Conservation (phyloP, 2,113 vertebrate species). For the Agapornis roseicollis region DNA sequence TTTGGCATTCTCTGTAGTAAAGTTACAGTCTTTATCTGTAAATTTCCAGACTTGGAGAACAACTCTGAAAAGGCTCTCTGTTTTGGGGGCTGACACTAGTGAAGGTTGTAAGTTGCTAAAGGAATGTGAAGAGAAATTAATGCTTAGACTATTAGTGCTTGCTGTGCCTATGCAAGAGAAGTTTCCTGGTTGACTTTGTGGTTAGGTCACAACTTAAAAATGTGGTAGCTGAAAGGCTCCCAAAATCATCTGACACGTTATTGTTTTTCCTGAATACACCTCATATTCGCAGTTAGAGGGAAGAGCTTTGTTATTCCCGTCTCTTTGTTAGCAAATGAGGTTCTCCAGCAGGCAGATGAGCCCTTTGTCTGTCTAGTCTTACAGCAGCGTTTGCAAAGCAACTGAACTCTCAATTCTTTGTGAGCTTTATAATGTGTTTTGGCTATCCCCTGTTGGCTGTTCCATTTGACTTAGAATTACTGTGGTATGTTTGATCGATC, state of each 20-base stretch:
- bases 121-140: neutral
- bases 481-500: neutral
- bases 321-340: neutral
- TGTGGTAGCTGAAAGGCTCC: neutral
- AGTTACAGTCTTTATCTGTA: neutral
- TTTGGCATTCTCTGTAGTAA: neutral
- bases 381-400: neutral
- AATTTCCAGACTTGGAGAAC: neutral
- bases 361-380: neutral
- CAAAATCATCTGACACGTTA: neutral
- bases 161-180: neutral
- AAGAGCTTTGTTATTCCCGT: neutral
- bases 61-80: neutral
- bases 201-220: neutral
- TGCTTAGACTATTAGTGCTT: neutral
- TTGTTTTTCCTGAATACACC: neutral
- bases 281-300: neutral
- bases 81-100: neutral
- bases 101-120: neutral
- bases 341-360: neutral
- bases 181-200: neutral
- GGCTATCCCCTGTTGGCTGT: neutral
- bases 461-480: neutral
- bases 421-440: neutral
- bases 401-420: neutral